A percentile compares a stretch with the other conserved stretches of the same genome.
phyloP scores from a whole-genome alignment of 1,140 invertebrate species.

The Heliconius himera region DNA sequence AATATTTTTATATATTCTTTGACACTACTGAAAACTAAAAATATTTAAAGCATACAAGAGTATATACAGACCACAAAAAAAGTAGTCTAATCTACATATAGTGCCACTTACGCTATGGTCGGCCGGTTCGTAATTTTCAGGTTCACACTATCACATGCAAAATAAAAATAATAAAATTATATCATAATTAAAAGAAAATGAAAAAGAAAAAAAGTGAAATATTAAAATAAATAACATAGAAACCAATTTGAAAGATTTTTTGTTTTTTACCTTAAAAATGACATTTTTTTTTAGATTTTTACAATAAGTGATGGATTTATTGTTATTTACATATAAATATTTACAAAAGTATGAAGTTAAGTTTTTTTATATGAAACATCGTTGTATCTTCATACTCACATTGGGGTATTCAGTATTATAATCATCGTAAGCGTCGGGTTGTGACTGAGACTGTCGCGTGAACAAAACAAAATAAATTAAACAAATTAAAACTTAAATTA shows the following conservation, averaged over 20 bases:
- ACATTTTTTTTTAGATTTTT: background rate
- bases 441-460: constrained; percentile 29
- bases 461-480: constrained; percentile 22
- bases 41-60: background rate
- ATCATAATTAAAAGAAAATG: background rate
- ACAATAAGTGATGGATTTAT: background rate
- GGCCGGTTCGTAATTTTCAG: constrained; percentile 21
- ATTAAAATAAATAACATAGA: too few relatives aligned
- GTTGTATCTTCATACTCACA: constrained; percentile 26
- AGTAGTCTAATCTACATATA: constrained; percentile 3
- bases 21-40: background rate
- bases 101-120: constrained; percentile 32
- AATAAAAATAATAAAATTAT: constrained; percentile 17
- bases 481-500: background rate
- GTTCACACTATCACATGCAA: constrained; percentile 18
- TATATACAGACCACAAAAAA: background rate
- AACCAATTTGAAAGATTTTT: too few relatives aligned
- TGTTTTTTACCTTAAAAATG: background rate
- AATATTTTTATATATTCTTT: background rate
- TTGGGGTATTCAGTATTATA: constrained; percentile 35
- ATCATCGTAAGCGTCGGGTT: constrained; percentile 29
- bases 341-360: constrained; percentile 19
- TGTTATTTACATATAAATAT: constrained; percentile 27
- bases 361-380: background rate
- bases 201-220: background rate